Evolutionary conservation across 2,113 vertebrate genomes (phyloP).

Genomic region (Carettochelys insculpta): DNA sequence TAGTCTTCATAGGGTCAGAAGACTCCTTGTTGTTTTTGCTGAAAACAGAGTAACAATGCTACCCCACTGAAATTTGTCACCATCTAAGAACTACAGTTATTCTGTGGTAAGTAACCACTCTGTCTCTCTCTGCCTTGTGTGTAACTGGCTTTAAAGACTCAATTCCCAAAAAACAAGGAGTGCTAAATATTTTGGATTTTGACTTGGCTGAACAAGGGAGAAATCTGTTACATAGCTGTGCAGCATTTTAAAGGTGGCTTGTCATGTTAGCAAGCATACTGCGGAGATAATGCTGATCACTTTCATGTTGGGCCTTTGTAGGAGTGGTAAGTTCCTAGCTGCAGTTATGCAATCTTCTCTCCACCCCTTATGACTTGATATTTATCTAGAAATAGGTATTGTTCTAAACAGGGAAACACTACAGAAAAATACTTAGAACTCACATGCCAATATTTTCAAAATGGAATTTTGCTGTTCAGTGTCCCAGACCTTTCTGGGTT

Average conservation of each 20-base stretch:
- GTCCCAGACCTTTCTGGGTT: not conserved
- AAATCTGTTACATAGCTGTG: not conserved
- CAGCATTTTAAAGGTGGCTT: not conserved
- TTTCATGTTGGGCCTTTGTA: not conserved
- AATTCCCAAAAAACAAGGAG: not conserved
- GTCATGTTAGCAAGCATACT: no score
- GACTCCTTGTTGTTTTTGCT: no score
- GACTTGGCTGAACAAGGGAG: not conserved
- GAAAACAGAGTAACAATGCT: no score
- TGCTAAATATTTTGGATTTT: not conserved
- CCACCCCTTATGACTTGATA: not conserved
- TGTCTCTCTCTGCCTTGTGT: not conserved
- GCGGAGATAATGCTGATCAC: not conserved
- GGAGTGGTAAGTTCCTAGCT: not conserved
- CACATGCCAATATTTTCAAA: not conserved
- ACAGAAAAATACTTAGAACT: not conserved
- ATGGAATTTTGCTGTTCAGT: not conserved
- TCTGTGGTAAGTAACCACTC: not conserved
- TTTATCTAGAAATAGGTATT: not conserved
- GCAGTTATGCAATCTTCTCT: not conserved
- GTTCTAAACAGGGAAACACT: not conserved
- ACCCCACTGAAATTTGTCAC: no score
- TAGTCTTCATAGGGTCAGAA: no score
- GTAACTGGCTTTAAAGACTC: not conserved
- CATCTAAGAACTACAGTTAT: not conserved